Percentiles rank a stretch among this genome's conserved stretches.
These are phyloP conservation scores for Atopsyche davidsoni DNA, from an alignment of 1,140 invertebrate genomes.

Conservation along the genomic window DNA sequence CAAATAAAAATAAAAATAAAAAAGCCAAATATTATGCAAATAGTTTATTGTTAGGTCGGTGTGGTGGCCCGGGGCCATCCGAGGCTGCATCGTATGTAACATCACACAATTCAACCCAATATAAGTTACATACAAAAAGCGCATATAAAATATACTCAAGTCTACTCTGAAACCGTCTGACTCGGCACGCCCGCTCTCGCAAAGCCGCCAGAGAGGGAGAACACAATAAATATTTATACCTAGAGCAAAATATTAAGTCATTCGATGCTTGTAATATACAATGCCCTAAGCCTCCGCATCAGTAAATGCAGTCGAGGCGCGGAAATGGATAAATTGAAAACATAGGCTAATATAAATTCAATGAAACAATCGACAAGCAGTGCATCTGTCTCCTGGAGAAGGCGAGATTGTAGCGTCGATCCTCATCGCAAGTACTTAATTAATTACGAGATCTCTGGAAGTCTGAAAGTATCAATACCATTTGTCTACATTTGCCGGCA, in stretches of 20 bases:
- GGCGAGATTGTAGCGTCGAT: not conserved
- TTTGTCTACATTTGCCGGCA: constrained; percentile 10
- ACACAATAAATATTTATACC: not conserved
- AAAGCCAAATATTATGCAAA: constrained; percentile 23
- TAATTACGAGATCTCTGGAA: constrained; percentile 31
- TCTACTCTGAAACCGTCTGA: constrained; percentile 4
- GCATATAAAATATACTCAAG: constrained; percentile 18
- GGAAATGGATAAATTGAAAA: constrained; percentile 4
- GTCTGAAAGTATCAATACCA: constrained; percentile 22
- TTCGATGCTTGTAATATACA: constrained; percentile 18
- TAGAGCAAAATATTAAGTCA: constrained; percentile 3
- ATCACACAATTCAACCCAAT: constrained; percentile 8
- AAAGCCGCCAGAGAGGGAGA: not conserved
- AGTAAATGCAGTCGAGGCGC: not conserved
- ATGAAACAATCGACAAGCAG: too few relatives aligned
- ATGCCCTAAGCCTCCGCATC: constrained; percentile 9
- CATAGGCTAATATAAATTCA: too few relatives aligned
- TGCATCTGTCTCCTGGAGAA: too few relatives aligned
- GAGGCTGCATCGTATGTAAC: not conserved
- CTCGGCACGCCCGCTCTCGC: constrained; percentile 1
- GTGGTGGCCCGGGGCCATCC: not conserved
- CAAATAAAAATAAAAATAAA: constrained; percentile 19
- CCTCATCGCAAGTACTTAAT: constrained; percentile 18
- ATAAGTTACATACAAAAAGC: constrained; percentile 20
- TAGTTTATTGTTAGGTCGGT: constrained; percentile 20